Base-by-base conservation (phyloP, 2,797 vertebrate genomes). In the Acanthurus leucopareius region DNA sequence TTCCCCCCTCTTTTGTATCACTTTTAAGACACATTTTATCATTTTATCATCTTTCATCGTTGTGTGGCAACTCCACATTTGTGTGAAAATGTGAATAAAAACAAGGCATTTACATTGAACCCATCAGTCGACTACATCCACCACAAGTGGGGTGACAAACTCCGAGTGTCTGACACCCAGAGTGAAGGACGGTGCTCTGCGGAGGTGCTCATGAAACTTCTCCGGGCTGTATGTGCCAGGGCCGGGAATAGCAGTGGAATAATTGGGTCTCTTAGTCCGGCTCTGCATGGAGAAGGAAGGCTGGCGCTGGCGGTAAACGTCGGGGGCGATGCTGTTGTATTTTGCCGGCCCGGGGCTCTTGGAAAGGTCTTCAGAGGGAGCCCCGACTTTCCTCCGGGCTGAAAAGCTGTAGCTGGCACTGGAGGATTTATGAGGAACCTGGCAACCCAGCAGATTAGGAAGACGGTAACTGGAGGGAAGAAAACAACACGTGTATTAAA, bases 231-330 rank as follows among this genome's bases (percentile, higher is more conserved):
- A 95, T 0, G 94, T 52, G 0, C 97, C 97, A 0, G 97, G 97
- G 0, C 97, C 97, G 0, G 97, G 97, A 0, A 88, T 93, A 15
- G 63, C 82, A 0, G 87, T 82, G 3, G 73, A 48, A 17, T 86
- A 75, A 0, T 13, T 86, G 6, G 91, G 91, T 69, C 86, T 87
- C 14, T 90, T 90, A 32, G 94, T 93, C 69, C 97, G 95, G 53
- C 95, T 93, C 88, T 96, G 94, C 82, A 98, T 96, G 75, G 97
- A 96, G 92, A 96, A 98, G 22, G 97, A 96, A 0, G 97, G 97
- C 78, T 93, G 92, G 19, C 95, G 95, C 40, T 79, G 91, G 47
- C 91, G 90, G 86, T 96, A 97, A 32, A 94, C 11, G 5, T 95
- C 95, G 0, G 96, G 95, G 71, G 96, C 91, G 0, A 94, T 96